A percentile compares a stretch with the other conserved stretches of the same genome.
Evolutionary conservation across 2,888 invertebrate genomes (phyloP).

Genomic region (Imbricaverruca yamaguchii): DNA sequence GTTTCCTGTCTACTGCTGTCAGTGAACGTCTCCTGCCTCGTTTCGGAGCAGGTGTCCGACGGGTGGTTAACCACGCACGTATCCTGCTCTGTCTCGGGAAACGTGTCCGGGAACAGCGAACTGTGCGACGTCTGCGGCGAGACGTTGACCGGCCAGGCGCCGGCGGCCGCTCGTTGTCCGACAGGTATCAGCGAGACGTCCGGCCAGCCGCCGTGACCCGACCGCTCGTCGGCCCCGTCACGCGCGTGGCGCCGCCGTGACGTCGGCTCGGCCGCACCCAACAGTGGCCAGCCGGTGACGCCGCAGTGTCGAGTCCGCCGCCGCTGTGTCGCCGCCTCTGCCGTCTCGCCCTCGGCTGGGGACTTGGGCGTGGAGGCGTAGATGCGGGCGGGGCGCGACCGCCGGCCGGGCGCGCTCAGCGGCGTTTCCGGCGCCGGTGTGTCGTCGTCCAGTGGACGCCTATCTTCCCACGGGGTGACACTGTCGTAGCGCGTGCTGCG

Average conservation of each 20-base stretch:
- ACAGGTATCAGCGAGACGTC: background rate
- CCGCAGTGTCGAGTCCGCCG: no score
- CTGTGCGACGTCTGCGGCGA: background rate
- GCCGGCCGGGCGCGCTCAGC: background rate
- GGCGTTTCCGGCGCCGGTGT: background rate
- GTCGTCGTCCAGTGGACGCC: background rate
- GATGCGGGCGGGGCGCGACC: background rate
- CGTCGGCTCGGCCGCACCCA: background rate
- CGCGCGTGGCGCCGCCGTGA: background rate
- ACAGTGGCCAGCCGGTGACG: no score
- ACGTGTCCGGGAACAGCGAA: background rate
- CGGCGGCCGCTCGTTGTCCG: background rate
- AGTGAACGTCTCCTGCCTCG: no score
- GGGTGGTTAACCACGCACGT: no score
- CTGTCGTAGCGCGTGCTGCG: background rate
- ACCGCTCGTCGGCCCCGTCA: background rate
- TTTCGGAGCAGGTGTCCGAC: no score
- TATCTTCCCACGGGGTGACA: background rate
- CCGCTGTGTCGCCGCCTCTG: background rate
- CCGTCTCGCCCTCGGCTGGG: background rate
- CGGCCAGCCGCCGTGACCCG: background rate
- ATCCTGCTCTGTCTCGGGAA: background rate
- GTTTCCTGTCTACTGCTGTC: no score
- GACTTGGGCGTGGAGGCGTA: conserved; percentile 8
- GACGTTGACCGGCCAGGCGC: background rate